Evolutionary conservation across 2,797 vertebrate genomes (phyloP), one percentile per base, ranked within the genome.

Genomic region (Enteromius argenteus): DNA sequence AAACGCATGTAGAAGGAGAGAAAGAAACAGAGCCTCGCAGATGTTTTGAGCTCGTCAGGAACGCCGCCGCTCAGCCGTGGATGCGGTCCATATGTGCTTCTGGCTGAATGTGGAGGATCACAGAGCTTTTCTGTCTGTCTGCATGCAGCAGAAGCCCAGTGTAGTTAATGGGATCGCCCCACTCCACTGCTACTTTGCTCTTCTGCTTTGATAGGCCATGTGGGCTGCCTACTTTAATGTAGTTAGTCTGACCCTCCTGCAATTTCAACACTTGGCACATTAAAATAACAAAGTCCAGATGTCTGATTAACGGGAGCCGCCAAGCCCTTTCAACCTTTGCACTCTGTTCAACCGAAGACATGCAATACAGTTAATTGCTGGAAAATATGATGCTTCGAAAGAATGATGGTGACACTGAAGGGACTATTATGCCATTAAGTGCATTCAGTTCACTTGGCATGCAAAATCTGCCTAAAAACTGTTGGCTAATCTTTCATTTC

Each of bases 241-340:
- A 44, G 49, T 83, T 53, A 85, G 64, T 80, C 75, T 78, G 74
- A 69, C 51, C 51, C 71, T 79, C 39, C 66, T 84, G 80, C 68
- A 77, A 83, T 72, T 85, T 83, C 53, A 83, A 44, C 49, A 60
- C 71, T 76, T 81, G 19, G 60, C 80, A 75, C 68, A 83, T 82
- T 85, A 35, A 80, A 83, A 79, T 80, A 87, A 85, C 23, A 44
- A 51, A 80, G 74, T 83, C 84, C 80, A 87, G 80, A 87, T 83
- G 86, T 80, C 42, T 21, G 23, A 80, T 82, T 80, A 76, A 79
- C 75, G 39, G 23, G 23, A 72, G 64, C 66, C 67, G 62, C 32
- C 60, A 21, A 67, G 19, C 3, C 13, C 68, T 62, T 46, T 37
- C 75, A 49, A 72, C 11, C n/a, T 51, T 39, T 42, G 21, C 11